Evolutionary conservation across 2,797 vertebrate genomes (phyloP).

Genomic region (Neosilurus hyrtlii): DNA sequence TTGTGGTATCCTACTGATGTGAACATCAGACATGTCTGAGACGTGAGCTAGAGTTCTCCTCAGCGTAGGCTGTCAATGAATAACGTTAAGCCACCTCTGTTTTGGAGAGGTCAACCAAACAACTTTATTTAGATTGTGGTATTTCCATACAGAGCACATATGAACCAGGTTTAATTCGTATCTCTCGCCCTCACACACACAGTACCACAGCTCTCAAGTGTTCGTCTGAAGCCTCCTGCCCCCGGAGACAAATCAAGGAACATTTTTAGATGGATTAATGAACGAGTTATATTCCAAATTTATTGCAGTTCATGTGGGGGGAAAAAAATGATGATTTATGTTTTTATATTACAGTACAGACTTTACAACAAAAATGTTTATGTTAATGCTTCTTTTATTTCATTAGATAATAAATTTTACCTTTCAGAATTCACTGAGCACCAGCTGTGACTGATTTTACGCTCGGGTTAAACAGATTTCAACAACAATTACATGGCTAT

Average conservation of each 20-base stretch:
- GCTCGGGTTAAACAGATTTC: constrained; percentile 56
- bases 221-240: constrained; percentile 61
- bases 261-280: constrained; percentile 42
- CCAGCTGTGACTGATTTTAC: constrained; percentile 68
- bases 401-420: constrained; percentile 70
- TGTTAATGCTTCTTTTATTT: constrained; percentile 78
- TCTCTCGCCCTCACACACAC: constrained; percentile 56
- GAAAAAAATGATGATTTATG: constrained; percentile 60
- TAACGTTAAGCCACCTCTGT: constrained; percentile 68
- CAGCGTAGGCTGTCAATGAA: constrained; percentile 59
- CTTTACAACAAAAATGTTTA: constrained; percentile 75
- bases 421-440: constrained; percentile 61
- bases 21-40: background rate
- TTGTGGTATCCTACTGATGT: constrained; percentile 31
- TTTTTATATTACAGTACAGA: constrained; percentile 81
- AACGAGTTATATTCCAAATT: constrained; percentile 64
- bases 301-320: constrained; percentile 68
- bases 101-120: constrained; percentile 75
- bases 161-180: constrained; percentile 62
- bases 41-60: constrained; percentile 9
- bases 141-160: constrained; percentile 78
- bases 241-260: constrained; percentile 59
- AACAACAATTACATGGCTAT: constrained; percentile 64
- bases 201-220: constrained; percentile 62
- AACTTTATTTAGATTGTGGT: constrained; percentile 78